Evolutionary conservation across 2,888 invertebrate species (phyloP).

Genomic region (Helicoverpa assulta): DNA sequence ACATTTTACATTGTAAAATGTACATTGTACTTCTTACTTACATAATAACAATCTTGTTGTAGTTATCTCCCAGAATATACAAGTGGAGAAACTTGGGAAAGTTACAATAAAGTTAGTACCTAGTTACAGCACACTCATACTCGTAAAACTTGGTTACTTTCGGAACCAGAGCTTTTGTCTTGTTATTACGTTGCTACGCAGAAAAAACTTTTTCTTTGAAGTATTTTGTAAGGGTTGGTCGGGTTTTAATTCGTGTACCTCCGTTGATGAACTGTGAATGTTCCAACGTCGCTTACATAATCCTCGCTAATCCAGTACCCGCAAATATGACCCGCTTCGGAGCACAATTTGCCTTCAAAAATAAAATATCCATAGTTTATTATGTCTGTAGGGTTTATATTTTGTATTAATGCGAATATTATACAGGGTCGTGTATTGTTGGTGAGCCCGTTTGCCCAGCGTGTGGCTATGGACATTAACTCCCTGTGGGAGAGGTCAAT

Average conservation of each 20-base stretch:
- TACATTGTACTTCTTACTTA: background rate
- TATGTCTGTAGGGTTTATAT: slow-evolving; percentile 45
- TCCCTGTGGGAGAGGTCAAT: slow-evolving; percentile 36
- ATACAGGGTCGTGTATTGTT: slow-evolving; percentile 38
- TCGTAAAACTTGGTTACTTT: slow-evolving; percentile 53
- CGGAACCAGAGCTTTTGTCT: slow-evolving; percentile 46
- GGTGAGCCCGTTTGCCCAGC: slow-evolving; percentile 9
- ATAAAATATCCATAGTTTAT: slow-evolving; percentile 50
- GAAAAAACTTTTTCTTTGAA: slow-evolving; percentile 46
- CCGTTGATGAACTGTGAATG: slow-evolving; percentile 42
- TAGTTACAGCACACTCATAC: slow-evolving; percentile 40
- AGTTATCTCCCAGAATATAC: slow-evolving; percentile 31
- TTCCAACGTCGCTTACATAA: slow-evolving; percentile 55
- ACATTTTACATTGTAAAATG: too few relatives aligned
- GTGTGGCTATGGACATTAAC: slow-evolving; percentile 32
- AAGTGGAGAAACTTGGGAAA: slow-evolving; percentile 36
- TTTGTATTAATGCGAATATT: slow-evolving; percentile 57
- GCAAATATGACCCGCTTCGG: slow-evolving; percentile 53
- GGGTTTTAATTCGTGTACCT: slow-evolving; percentile 41
- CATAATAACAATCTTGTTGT: slow-evolving; percentile 27
- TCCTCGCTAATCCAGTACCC: slow-evolving; percentile 52
- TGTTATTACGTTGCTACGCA: slow-evolving; percentile 50
- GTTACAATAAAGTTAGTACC: slow-evolving; percentile 51
- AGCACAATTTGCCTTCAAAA: slow-evolving; percentile 50
- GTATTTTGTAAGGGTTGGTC: slow-evolving; percentile 37